Base-by-base conservation (phyloP, 2,888 invertebrate species). In the Heliconius ethilla region DNA sequence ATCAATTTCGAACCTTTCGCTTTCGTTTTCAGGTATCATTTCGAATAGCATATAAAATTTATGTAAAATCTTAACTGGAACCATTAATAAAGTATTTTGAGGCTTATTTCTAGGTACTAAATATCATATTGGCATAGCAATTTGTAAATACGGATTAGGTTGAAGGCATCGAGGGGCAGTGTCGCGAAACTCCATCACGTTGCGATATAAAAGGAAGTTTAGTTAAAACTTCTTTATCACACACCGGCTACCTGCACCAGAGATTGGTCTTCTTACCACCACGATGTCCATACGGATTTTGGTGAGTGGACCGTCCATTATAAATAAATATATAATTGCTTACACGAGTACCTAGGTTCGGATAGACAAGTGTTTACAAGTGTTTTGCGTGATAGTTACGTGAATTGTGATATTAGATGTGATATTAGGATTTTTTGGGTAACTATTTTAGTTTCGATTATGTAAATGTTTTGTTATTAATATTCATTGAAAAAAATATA, bases 161-260 rank as follows among this genome's bases (percentile, higher is more conserved):
- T 83, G 87, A 87, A 88, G 87, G 83, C 80, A 86, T 85, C 79
- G 85, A 90, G 91, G 91, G 88, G 90, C 92, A 90, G 89, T 91
- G 91, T 94, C 94, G 93, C 93, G 93, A 93, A 94, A 92, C 92
- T 89, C 90, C 85, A 92, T 88, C 92, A 93, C 93, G 94, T 94
- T 92, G 93, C 88, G 87, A 92, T 94, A 94, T 94, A 94, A 93
- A 94, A 94, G 93, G 92, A 91, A 93, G 91, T 93, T 91, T 92
- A 90, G 90, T 92, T 89, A 88, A 91, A 92, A 92, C 92, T 90
- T 93, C 91, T 93, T 92, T 93, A 92, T 92, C 93, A 94, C 89
- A 93, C 86, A 91, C 89, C 90, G 83, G 83, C 87, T 84, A 90
- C 83, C 90, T 87, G 91, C 85, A 85, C 85, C 85, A 85, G 91